Conservation (phyloP, 1,140 invertebrate genomes). For the Cotesia vestalis region DNA sequence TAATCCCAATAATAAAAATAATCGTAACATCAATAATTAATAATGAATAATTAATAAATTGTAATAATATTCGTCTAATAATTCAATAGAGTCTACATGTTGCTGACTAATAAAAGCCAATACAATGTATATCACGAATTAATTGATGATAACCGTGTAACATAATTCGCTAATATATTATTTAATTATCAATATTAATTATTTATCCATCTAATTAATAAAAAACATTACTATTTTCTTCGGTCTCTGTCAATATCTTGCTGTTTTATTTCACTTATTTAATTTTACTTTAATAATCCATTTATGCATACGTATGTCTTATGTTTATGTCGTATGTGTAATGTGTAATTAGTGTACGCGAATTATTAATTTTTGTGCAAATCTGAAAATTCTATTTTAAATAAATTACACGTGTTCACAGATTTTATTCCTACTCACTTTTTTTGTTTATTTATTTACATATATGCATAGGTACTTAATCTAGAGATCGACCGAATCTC, state of each 20-base stretch:
- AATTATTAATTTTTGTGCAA: constrained; percentile 7
- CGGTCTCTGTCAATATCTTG: background rate
- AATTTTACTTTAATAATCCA: too few species aligned
- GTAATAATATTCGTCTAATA: too few species aligned
- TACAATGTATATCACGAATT: too few species aligned
- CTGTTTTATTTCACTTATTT: constrained; percentile 38
- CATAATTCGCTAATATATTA: background rate
- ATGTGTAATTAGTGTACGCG: background rate
- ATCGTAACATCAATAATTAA: too few species aligned
- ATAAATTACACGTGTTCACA: constrained; percentile 19
- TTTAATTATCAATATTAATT: background rate
- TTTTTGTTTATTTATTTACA: constrained; percentile 26
- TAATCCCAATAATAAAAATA: too few species aligned
- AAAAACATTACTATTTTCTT: background rate
- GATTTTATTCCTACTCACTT: constrained; percentile 22
- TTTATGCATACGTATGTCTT: constrained; percentile 38
- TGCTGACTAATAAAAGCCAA: too few species aligned
- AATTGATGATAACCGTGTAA: too few species aligned
- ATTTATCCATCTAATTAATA: background rate
- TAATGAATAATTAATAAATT: too few species aligned
- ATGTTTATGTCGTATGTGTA: constrained; percentile 23
- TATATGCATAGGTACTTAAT: constrained; percentile 32
- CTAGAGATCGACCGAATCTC: constrained; percentile 15
- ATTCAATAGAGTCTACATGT: too few species aligned
- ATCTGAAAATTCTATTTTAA: constrained; percentile 27